A percentile compares a stretch with the other conserved stretches of the same genome.
Conservation (phyloP, 2,888 invertebrate genomes). For the Ypsolopha scabrella region DNA sequence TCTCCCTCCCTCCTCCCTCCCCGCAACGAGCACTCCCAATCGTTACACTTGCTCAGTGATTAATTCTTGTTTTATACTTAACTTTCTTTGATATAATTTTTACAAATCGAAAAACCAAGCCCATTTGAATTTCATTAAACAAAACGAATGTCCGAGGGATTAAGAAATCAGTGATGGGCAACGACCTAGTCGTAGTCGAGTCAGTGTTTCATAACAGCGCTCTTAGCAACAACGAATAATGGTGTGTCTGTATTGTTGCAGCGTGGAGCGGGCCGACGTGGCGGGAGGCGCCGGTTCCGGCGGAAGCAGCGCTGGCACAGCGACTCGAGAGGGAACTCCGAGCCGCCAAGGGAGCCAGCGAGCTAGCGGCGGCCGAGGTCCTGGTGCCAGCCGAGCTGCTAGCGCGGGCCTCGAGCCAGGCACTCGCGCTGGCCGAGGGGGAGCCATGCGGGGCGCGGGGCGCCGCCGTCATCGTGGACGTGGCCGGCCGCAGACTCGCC, state of each 20-base stretch:
- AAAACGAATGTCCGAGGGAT: neutral
- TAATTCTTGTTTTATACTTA: neutral
- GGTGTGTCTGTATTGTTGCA: slow-evolving; percentile 35
- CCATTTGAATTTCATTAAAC: neutral
- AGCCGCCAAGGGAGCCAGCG: slow-evolving; percentile 81
- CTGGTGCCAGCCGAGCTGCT: slow-evolving; percentile 86
- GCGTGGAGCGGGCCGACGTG: slow-evolving; percentile 60
- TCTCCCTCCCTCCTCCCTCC: slow-evolving; percentile 23
- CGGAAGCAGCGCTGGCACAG: slow-evolving; percentile 77
- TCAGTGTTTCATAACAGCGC: neutral
- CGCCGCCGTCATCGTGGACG: slow-evolving; percentile 86
- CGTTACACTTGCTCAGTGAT: neutral
- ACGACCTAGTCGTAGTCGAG: neutral
- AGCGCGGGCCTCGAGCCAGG: slow-evolving; percentile 81
- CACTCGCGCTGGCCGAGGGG: slow-evolving; percentile 85
- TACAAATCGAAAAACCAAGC: neutral
- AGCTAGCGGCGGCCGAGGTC: slow-evolving; percentile 87
- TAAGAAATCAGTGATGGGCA: neutral
- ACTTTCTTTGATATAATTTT: neutral
- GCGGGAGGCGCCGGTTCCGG: slow-evolving; percentile 63
- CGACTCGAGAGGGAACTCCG: slow-evolving; percentile 83
- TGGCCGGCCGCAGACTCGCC: slow-evolving; percentile 83
- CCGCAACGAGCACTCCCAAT: neutral
- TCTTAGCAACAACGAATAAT: slow-evolving; percentile 13
- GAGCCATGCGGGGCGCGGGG: slow-evolving; percentile 93